These are phyloP conservation scores for Drosophila fungiperda DNA, from an alignment of 2,888 invertebrate genomes.

Conservation along the genomic window DNA sequence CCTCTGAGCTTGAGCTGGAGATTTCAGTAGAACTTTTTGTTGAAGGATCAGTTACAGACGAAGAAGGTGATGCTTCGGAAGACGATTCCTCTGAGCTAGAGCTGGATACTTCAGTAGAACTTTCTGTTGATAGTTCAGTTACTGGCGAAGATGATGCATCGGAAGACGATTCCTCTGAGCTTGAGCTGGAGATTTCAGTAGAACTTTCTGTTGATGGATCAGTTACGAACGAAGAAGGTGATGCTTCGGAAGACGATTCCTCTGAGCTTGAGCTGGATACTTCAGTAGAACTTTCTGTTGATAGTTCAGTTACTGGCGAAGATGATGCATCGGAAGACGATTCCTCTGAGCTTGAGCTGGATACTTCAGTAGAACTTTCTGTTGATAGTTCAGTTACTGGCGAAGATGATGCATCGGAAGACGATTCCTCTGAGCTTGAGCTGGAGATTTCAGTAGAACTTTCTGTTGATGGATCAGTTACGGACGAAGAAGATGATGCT, in stretches of 20 bases:
- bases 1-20: background rate
- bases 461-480: slow-evolving; percentile 6
- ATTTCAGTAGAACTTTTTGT: slow-evolving; percentile 1
- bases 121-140: background rate
- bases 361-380: background rate
- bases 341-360: background rate
- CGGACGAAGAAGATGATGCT: slow-evolving; percentile 6
- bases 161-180: background rate
- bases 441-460: background rate
- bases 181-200: background rate
- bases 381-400: background rate
- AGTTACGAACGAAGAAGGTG: background rate
- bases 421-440: background rate
- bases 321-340: background rate
- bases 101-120: background rate
- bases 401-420: background rate
- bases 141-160: background rate
- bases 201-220: background rate
- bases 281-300: slow-evolving; percentile 15
- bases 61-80: background rate
- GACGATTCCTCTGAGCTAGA: background rate
- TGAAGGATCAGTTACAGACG: background rate
- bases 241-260: background rate
- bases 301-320: background rate
- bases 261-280: background rate